These are phyloP conservation scores for Polypterus senegalus DNA, from an alignment of 2,113 vertebrate species.

Conservation along the genomic window DNA sequence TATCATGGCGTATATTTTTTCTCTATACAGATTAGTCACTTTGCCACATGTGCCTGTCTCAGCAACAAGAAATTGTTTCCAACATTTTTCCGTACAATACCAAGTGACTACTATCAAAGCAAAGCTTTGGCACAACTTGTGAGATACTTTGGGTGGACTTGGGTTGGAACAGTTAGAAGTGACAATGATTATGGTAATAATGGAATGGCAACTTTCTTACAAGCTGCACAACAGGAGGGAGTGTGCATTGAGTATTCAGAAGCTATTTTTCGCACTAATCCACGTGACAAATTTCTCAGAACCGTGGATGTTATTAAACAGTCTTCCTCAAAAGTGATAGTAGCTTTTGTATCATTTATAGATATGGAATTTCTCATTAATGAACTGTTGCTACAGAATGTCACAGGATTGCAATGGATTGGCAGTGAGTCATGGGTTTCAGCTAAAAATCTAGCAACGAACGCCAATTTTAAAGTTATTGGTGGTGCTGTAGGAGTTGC, in stretches of 20 bases:
- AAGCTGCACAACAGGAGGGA: constrained; percentile 2
- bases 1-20: background rate
- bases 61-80: constrained; percentile 7
- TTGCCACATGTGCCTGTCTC: background rate
- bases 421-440: constrained; percentile 4
- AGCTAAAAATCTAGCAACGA: background rate
- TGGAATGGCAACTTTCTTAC: background rate
- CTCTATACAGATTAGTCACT: constrained; percentile 1
- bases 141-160: constrained; percentile 13
- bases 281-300: background rate
- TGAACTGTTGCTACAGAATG: background rate
- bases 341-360: background rate
- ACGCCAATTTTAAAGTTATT: background rate
- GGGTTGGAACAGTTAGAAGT: constrained; percentile 5
- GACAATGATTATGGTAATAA: constrained; percentile 11
- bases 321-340: background rate
- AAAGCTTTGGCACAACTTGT: constrained; percentile 8
- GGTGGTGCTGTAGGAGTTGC: constrained; percentile 1
- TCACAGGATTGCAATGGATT: background rate
- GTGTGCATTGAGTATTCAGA: constrained; percentile 5
- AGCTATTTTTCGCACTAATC: background rate
- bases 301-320: background rate
- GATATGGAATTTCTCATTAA: background rate
- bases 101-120: constrained; percentile 8
- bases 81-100: constrained; percentile 6